These are phyloP conservation scores for Paragorgia papillata DNA, from an alignment of 92 coral and sea anemone genomes.

Conservation along the genomic window DNA sequence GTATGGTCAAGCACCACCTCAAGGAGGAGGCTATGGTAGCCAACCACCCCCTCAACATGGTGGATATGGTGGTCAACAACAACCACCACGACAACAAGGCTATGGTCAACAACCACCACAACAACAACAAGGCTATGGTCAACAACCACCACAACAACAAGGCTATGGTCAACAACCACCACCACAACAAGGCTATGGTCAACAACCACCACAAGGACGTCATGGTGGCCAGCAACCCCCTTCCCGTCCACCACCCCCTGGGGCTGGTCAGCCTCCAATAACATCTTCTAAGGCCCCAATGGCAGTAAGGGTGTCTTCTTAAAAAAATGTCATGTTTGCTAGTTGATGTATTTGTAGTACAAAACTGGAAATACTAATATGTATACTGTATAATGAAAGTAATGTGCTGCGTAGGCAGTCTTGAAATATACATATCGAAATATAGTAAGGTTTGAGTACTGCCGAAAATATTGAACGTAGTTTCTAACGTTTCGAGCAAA, in stretches of 20 bases:
- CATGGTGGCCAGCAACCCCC: slow-evolving; percentile 30
- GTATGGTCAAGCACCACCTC: slow-evolving; percentile 34
- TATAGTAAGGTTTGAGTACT: too few species aligned
- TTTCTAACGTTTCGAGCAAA: not conserved
- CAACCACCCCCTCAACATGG: slow-evolving; percentile 35
- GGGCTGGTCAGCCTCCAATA: slow-evolving; percentile 10
- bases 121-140: slow-evolving; percentile 19
- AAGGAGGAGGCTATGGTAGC: slow-evolving; percentile 26
- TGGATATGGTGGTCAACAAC: too few species aligned
- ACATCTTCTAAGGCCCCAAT: slow-evolving; percentile 11
- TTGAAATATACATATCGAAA: too few species aligned
- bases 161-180: slow-evolving; percentile 46
- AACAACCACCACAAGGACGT: slow-evolving; percentile 60
- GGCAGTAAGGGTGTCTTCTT: slow-evolving; percentile 43
- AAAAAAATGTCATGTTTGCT: not conserved
- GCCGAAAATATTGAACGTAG: too few species aligned
- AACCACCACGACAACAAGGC: slow-evolving; percentile 50
- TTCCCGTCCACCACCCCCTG: slow-evolving; percentile 3
- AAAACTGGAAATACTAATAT: too few species aligned
- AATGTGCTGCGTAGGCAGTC: too few species aligned
- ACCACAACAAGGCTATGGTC: slow-evolving; percentile 32
- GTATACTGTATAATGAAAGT: too few species aligned
- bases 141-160: slow-evolving; percentile 27
- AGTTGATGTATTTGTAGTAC: not conserved
- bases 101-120: slow-evolving; percentile 29